Base-by-base conservation (phyloP, 2,888 invertebrate genomes). In the Cephus spinipes region DNA sequence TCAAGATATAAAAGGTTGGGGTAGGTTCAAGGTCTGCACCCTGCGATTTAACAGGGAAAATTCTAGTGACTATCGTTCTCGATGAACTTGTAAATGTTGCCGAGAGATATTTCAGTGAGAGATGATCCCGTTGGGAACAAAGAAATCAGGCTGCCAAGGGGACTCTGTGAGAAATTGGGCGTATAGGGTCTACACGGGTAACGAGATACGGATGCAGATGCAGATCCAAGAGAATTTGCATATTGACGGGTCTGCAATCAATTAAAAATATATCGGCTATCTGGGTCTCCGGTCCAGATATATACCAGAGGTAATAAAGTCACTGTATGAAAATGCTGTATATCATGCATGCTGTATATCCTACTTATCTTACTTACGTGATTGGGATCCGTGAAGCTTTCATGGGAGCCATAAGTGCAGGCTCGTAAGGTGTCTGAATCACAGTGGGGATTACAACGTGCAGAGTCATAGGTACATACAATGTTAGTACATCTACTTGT, bases 1-100 rank as follows among this genome's bases (percentile, higher is more conserved):
- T 74, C 81, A 76, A 85, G 85, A 86, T 86, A 89, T 87, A 90
- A 90, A 89, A 88, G 89, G 88, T 88, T 87, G 86, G 85, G 85
- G 82, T 85, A 87, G 87, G 85, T 82, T 81, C 76, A 55, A 55
- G 55, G 55, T 55, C 55, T 55, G 55, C 55, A 55, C 55, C 23
- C 55, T 55, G 23, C 55, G 23, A 23, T 55, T 23, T 55, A 55
- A 55, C 23, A 55, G 55, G 55, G 55, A 55, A 55, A 55, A 55
- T 23, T 55, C 23, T 55, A 55, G 55, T 23, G 23, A 55, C 23
- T 55, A 23, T 55, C 55, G 55, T 55, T 55, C 55, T 55, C 55
- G 55, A 55, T 55, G 55, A 55, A 55, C 23, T 55, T 55, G 55
- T 15, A 55, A 55, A 55, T 55, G 23, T 55, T 15, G 23, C 23